Evolutionary conservation across 2,888 invertebrate genomes (phyloP).

Genomic region (Masnerella sp.): DNA sequence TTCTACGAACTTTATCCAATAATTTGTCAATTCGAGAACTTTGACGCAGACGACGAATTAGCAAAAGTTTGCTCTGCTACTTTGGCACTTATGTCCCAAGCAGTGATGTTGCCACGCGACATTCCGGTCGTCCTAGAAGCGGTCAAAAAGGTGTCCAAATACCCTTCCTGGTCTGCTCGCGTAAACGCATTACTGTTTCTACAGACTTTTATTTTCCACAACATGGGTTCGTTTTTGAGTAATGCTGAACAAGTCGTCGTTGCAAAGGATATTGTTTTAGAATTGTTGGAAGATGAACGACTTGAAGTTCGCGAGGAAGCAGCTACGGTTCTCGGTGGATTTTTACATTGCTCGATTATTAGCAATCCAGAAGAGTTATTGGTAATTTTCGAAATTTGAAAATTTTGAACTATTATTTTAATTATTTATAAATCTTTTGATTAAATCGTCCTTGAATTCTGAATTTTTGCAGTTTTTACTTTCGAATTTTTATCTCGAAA

Average conservation of each 20-base stretch:
- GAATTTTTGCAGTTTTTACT: no score
- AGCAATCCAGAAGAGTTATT: conserved; percentile 80
- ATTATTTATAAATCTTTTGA: no score
- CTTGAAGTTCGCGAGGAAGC: conserved; percentile 91
- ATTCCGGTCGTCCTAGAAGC: conserved; percentile 81
- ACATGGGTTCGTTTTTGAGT: conserved; percentile 82
- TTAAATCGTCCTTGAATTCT: no score
- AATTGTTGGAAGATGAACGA: conserved; percentile 84
- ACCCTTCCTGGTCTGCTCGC: conserved; percentile 84
- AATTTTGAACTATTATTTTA: no score
- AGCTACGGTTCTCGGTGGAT: conserved; percentile 88
- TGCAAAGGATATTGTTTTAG: conserved; percentile 83
- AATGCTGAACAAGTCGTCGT: conserved; percentile 79
- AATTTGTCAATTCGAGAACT: conserved; percentile 87
- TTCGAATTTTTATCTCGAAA: no score
- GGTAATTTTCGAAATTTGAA: no score
- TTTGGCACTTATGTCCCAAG: conserved; percentile 84
- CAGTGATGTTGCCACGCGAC: conserved; percentile 80
- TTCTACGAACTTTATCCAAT: conserved; percentile 82
- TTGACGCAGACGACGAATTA: conserved; percentile 88
- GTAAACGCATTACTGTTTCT: conserved; percentile 83
- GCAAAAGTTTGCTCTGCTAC: conserved; percentile 83
- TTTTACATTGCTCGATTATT: conserved; percentile 91
- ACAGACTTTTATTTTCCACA: conserved; percentile 86
- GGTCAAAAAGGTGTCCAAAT: conserved; percentile 78